phyloP scores from a whole-genome alignment of 2,888 invertebrate species.

The Cosmopolites sordidus region DNA sequence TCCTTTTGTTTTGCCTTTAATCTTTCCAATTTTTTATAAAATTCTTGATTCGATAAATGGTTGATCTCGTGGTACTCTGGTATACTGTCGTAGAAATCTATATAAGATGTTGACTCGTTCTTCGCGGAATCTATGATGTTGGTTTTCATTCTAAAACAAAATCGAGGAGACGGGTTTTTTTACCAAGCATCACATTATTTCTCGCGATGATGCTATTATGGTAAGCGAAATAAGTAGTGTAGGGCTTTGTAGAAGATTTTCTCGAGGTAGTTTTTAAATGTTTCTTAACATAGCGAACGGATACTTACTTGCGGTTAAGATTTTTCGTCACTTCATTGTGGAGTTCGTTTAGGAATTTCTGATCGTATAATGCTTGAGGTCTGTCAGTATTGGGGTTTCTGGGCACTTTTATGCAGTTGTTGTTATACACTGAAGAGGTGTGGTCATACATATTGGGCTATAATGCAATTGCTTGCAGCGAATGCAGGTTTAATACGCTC shows the following conservation, averaged over 20 bases:
- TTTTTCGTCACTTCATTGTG: constrained; percentile 41
- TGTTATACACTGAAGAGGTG: constrained; percentile 60
- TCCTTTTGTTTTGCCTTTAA: constrained; percentile 61
- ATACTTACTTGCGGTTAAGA: constrained; percentile 32
- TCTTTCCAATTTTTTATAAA: constrained; percentile 65
- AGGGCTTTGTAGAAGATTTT: no score
- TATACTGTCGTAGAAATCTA: constrained; percentile 73
- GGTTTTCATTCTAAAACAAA: constrained; percentile 30
- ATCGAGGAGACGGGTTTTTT: no score
- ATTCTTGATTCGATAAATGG: constrained; percentile 70
- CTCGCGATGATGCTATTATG: no score
- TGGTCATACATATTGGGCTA: constrained; percentile 45
- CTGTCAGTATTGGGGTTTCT: constrained; percentile 68
- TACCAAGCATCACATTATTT: no score
- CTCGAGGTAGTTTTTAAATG: no score
- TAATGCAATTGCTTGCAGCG: background rate
- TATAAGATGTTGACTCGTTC: constrained; percentile 48
- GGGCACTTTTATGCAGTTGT: constrained; percentile 69
- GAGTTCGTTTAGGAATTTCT: constrained; percentile 48
- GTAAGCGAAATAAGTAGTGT: background rate
- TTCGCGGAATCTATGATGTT: constrained; percentile 44
- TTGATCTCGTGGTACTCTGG: constrained; percentile 75
- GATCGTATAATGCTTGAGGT: constrained; percentile 67
- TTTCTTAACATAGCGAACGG: no score
- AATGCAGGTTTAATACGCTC: background rate